Conservation (phyloP, 2,113 vertebrate species). For the Dasyornis broadbenti region DNA sequence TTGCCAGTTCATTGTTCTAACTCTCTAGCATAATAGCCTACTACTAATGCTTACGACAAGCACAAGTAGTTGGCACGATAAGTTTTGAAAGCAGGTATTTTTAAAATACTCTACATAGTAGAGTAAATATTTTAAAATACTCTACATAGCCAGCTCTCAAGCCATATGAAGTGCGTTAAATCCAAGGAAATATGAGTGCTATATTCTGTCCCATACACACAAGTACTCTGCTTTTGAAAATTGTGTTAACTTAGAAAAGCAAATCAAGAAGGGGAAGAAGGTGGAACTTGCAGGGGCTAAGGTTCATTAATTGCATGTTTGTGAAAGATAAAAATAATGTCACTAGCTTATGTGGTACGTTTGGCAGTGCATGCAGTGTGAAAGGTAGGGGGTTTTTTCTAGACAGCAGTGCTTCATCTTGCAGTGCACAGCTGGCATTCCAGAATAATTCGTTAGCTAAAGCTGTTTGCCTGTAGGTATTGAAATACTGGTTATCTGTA, state of each 20-base stretch:
- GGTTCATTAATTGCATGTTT: rapidly evolving
- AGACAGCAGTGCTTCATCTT: neutral
- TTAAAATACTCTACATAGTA: rapidly evolving
- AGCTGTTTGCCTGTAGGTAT: neutral
- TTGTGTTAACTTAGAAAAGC: neutral
- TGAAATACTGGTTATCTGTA: neutral
- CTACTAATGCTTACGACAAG: neutral
- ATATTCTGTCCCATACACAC: neutral
- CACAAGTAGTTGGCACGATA: neutral
- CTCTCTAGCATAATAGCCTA: rapidly evolving
- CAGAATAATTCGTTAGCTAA: neutral
- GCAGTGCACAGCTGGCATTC: neutral
- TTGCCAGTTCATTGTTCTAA: neutral
- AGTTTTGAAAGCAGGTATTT: neutral
- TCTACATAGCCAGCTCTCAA: neutral
- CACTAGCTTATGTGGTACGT: neutral
- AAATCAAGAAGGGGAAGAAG: neutral
- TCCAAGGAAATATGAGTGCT: neutral
- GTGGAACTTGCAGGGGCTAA: neutral
- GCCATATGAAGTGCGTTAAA: neutral
- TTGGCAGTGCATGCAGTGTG: neutral
- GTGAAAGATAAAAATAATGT: neutral
- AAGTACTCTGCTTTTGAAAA: neutral
- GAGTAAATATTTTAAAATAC: neutral
- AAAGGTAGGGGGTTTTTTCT: neutral